Conservation (phyloP, 2,888 invertebrate genomes). For the Ormyrus labotus region DNA sequence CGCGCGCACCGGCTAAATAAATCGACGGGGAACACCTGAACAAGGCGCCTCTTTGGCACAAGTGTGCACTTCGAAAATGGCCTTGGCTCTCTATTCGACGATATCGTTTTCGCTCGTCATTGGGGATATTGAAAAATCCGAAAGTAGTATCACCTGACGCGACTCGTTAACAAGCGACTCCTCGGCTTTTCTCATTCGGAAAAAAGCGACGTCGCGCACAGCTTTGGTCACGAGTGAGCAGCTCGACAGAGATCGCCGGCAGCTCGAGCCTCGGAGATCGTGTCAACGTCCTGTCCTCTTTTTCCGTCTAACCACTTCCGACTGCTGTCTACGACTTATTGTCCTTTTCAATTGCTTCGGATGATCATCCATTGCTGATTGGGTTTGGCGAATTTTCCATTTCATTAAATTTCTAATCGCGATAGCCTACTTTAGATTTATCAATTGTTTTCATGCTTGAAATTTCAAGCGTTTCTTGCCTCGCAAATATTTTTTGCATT, state of each 20-base stretch:
- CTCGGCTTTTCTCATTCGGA: slow-evolving; percentile 3
- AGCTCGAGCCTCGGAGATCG: slow-evolving; percentile 11
- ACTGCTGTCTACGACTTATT: slow-evolving; percentile 17
- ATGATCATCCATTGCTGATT: slow-evolving; percentile 10
- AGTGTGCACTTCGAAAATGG: slow-evolving; percentile 16
- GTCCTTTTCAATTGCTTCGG: slow-evolving; percentile 7
- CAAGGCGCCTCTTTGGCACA: not conserved
- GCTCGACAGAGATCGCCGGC: slow-evolving; percentile 22
- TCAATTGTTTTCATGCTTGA: too few relatives aligned
- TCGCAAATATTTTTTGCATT: too few relatives aligned
- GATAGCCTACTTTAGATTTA: not conserved
- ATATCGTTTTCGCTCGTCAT: not conserved
- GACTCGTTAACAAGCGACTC: slow-evolving; percentile 10
- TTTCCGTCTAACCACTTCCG: slow-evolving; percentile 19
- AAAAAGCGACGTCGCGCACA: not conserved
- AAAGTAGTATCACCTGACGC: not conserved
- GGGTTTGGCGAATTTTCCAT: not conserved
- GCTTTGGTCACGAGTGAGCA: slow-evolving; percentile 18
- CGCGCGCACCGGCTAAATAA: not conserved
- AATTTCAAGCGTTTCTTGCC: too few relatives aligned
- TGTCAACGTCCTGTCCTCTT: slow-evolving; percentile 51
- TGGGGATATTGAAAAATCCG: slow-evolving; percentile 1
- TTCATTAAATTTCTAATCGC: not conserved
- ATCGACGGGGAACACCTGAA: slow-evolving; percentile 15
- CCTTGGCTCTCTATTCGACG: slow-evolving; percentile 24